These are phyloP conservation scores for Hydractinia echinata DNA, from an alignment of 30 jellyfish, hydroid and myxozoan species.

Conservation along the genomic window DNA sequence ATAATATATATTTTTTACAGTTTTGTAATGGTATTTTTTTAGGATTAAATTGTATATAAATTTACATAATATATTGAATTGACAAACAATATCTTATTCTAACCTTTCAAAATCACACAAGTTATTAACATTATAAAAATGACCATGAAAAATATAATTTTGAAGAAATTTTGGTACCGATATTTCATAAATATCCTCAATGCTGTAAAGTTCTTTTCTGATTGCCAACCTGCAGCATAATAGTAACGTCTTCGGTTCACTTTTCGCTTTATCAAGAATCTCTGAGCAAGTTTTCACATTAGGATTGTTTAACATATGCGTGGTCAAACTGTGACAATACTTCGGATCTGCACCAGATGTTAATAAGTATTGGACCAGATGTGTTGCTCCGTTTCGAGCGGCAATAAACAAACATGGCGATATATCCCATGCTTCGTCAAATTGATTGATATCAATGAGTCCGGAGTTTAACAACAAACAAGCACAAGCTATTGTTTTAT, in stretches of 20 bases:
- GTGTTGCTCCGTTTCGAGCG: constrained; percentile 81
- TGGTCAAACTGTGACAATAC: constrained; percentile 38
- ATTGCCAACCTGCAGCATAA: constrained; percentile 51
- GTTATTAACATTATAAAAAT: constrained; percentile 38
- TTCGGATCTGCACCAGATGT: constrained; percentile 47
- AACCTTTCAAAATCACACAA: constrained; percentile 34
- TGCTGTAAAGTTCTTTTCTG: constrained; percentile 39
- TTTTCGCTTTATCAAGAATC: constrained; percentile 35
- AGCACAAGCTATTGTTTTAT: constrained; percentile 71
- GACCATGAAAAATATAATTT: constrained; percentile 77
- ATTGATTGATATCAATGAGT: constrained; percentile 36
- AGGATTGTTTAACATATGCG: constrained; percentile 46
- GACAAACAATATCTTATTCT: too few species aligned
- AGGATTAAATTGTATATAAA: too few species aligned
- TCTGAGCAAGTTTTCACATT: constrained; percentile 45
- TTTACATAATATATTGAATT: too few species aligned
- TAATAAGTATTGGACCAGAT: constrained; percentile 54
- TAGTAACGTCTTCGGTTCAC: constrained; percentile 43
- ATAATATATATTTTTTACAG: too few species aligned
- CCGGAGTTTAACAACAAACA: constrained; percentile 85
- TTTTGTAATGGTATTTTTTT: too few species aligned
- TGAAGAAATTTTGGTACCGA: constrained; percentile 58
- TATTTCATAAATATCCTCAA: constrained; percentile 40
- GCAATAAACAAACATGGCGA: constrained; percentile 64
- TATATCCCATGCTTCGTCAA: constrained; percentile 45